phyloP scores from a whole-genome alignment of 1,140 invertebrate species.

The Cecropterus lyciades region DNA sequence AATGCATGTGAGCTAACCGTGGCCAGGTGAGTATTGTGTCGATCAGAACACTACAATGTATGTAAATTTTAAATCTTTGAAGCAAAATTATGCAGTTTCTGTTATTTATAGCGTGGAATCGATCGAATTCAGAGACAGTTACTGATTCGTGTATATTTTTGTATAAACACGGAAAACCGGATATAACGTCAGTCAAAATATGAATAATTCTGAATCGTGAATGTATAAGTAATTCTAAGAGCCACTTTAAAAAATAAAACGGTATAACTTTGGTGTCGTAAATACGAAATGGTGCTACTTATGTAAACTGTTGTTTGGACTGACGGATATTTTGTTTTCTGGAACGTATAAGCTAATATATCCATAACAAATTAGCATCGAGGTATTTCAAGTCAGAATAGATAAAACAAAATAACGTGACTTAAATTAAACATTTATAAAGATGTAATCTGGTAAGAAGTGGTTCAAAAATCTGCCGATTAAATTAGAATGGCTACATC shows the following conservation, averaged over 20 bases:
- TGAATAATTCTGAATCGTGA: conserved; percentile 27
- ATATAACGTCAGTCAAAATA: background rate
- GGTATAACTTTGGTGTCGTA: no score
- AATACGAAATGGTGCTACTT: no score
- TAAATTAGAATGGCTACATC: no score
- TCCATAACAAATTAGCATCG: no score
- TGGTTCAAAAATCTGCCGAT: no score
- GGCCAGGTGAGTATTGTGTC: no score
- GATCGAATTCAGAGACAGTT: conserved; percentile 1
- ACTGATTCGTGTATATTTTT: background rate
- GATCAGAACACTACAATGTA: no score
- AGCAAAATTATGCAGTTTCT: background rate
- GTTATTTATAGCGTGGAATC: background rate
- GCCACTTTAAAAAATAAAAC: background rate
- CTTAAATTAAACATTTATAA: no score
- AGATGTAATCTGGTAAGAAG: no score
- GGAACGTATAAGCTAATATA: background rate
- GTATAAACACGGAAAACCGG: background rate
- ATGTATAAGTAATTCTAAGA: conserved; percentile 8
- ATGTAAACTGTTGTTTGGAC: conserved; percentile 2
- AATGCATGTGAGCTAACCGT: no score
- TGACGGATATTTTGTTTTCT: background rate
- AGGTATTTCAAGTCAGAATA: no score
- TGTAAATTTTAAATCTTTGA: background rate
- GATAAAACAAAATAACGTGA: no score